Conservation (phyloP, 2,888 invertebrate species). For the Trilocha varians region DNA sequence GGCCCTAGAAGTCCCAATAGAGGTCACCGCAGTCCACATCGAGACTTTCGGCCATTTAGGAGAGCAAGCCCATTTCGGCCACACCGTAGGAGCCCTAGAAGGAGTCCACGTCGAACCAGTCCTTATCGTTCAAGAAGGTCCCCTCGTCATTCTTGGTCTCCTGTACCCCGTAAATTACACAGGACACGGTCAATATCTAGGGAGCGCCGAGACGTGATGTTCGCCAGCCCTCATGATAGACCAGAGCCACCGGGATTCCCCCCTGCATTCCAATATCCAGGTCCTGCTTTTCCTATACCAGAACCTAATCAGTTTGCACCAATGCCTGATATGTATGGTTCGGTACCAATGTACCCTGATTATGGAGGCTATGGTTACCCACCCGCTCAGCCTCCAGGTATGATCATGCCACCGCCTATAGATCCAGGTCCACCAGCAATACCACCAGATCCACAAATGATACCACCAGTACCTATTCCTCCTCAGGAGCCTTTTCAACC, state of each 20-base stretch:
- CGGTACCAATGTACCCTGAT: slow-evolving; percentile 25
- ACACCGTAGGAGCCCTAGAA: slow-evolving; percentile 15
- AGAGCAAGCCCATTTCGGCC: slow-evolving; percentile 10
- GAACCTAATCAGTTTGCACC: slow-evolving; percentile 6
- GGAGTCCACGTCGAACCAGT: slow-evolving; percentile 6
- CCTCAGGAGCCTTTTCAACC: slow-evolving; percentile 2
- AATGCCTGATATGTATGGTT: slow-evolving; percentile 10
- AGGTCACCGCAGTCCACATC: slow-evolving; percentile 13
- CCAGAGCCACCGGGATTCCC: slow-evolving; percentile 5
- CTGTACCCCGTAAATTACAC: neutral
- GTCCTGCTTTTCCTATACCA: slow-evolving; percentile 3
- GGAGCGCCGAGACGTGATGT: too few species aligned
- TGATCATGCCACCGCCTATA: slow-evolving; percentile 8
- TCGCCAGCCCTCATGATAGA: too few species aligned
- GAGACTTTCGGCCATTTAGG: slow-evolving; percentile 18
- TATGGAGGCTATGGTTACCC: slow-evolving; percentile 33
- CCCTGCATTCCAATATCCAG: neutral
- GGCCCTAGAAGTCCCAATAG: slow-evolving; percentile 19
- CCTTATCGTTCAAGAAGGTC: slow-evolving; percentile 4
- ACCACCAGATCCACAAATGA: slow-evolving; percentile 14
- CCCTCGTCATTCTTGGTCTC: slow-evolving; percentile 12
- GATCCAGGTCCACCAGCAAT: slow-evolving; percentile 11
- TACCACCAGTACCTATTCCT: slow-evolving; percentile 16
- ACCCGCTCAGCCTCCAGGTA: slow-evolving; percentile 18
- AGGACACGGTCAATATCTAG: slow-evolving; percentile 20